phyloP scores from a whole-genome alignment of 1,140 invertebrate species.

The Drosophila rufa region DNA sequence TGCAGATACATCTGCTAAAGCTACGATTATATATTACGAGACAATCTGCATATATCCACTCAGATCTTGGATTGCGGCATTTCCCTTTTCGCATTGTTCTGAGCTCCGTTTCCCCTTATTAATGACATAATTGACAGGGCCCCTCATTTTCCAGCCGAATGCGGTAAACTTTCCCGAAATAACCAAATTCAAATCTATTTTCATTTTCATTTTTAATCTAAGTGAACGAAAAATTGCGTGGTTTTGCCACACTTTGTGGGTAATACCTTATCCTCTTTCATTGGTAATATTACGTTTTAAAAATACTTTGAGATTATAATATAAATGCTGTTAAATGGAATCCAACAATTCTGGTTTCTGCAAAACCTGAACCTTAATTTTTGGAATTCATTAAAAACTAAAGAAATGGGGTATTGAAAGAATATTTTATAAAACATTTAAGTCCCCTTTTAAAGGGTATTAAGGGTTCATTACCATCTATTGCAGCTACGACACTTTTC shows the following conservation, averaged over 20 bases:
- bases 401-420: too few species aligned
- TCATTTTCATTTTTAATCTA: constrained; percentile 13
- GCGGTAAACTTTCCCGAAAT: constrained; percentile 59
- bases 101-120: constrained; percentile 41
- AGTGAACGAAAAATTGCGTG: neutral
- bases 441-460: constrained; percentile 21
- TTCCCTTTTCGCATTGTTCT: constrained; percentile 65
- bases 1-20: constrained; percentile 39
- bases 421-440: neutral
- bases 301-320: neutral
- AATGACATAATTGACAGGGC: constrained; percentile 70
- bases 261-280: constrained; percentile 1
- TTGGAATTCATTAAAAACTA: too few species aligned
- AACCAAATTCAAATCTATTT: constrained; percentile 22
- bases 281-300: too few species aligned
- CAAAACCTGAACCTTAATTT: neutral
- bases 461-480: constrained; percentile 4
- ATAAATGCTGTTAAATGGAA: neutral
- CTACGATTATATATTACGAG: neutral
- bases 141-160: constrained; percentile 62
- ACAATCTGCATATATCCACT: constrained; percentile 69
- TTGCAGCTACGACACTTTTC: constrained; percentile 49
- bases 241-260: constrained; percentile 38
- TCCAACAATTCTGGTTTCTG: too few species aligned
- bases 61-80: constrained; percentile 46